Percentiles rank a stretch among this genome's conserved stretches.
Evolutionary conservation across 2,113 vertebrate genomes (phyloP).

Genomic region (Hemicordylus capensis): DNA sequence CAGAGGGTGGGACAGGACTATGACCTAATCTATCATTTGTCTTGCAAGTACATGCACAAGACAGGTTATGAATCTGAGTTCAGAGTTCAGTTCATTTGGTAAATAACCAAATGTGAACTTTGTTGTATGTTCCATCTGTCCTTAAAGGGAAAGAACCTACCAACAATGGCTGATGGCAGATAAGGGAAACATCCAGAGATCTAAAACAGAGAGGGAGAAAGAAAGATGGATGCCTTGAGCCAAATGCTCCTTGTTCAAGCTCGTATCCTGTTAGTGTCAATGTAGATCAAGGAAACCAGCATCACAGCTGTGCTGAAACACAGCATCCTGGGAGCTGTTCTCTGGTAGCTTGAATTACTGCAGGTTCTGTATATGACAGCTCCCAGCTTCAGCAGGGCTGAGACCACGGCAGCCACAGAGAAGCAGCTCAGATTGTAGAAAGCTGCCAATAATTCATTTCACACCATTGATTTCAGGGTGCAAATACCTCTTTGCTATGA

Average conservation of each 20-base stretch:
- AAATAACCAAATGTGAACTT: too few species aligned
- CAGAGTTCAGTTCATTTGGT: too few species aligned
- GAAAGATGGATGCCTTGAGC: not conserved
- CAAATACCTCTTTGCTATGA: not conserved
- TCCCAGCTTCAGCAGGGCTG: not conserved
- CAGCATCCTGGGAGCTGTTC: not conserved
- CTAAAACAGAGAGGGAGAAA: not conserved
- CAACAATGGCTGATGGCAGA: not conserved
- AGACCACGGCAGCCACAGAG: not conserved
- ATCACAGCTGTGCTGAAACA: not conserved
- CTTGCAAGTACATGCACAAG: not conserved
- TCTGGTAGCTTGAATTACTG: not conserved
- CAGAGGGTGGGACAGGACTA: not conserved
- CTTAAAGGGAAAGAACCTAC: not conserved
- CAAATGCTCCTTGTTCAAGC: not conserved
- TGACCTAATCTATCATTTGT: not conserved
- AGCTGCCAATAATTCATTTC: constrained; percentile 19
- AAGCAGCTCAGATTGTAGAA: not conserved
- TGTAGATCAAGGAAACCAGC: not conserved
- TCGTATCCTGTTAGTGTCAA: not conserved
- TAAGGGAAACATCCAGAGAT: not conserved
- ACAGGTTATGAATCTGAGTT: not conserved
- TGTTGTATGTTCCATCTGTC: too few species aligned
- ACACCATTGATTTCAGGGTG: not conserved
- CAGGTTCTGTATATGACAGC: not conserved